Percentiles rank a stretch among this genome's conserved stretches.
phyloP scores from a whole-genome alignment of 2,797 vertebrate genomes.

The Eulemur coronatus region DNA sequence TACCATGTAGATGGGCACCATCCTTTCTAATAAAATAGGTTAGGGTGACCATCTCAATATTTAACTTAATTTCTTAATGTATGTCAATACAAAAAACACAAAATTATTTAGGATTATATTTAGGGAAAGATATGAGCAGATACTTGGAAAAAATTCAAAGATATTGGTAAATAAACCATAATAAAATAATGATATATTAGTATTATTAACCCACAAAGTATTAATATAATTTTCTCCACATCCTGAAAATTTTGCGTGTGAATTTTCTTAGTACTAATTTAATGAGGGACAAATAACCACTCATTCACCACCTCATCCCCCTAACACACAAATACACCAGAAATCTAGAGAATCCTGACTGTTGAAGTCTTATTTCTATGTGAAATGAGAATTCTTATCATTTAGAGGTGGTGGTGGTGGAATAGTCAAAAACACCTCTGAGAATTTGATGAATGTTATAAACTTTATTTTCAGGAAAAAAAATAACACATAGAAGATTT shows the following conservation, averaged over 20 bases:
- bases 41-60: background rate
- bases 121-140: background rate
- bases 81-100: background rate
- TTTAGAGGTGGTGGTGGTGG: background rate
- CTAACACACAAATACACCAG: background rate
- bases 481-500: background rate
- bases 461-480: conserved; percentile 1
- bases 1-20: background rate
- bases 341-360: background rate
- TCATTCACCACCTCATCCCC: background rate
- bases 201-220: background rate
- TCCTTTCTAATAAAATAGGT: background rate
- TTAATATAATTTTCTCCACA: background rate
- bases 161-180: background rate
- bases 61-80: background rate
- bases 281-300: background rate
- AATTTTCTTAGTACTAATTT: background rate
- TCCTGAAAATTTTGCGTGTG: background rate
- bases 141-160: background rate
- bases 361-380: background rate
- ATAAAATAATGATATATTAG: background rate
- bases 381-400: background rate
- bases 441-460: background rate
- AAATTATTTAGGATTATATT: background rate
- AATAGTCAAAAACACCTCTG: background rate